Percentiles rank a stretch among this genome's conserved stretches.
Evolutionary conservation across 2,888 invertebrate species (phyloP).

Genomic region (Platypus cylindrus): DNA sequence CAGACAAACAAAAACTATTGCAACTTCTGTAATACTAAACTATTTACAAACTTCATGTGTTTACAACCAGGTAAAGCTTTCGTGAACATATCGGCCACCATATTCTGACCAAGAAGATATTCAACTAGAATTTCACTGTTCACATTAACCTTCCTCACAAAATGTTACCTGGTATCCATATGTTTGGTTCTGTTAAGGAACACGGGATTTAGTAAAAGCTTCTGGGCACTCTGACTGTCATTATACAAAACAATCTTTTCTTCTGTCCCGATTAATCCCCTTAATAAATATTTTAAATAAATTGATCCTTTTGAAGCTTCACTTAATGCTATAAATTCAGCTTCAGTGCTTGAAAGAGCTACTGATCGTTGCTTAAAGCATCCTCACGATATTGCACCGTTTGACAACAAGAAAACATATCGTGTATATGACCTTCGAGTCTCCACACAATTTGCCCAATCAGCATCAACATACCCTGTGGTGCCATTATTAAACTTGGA

Average conservation of each 20-base stretch:
- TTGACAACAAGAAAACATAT: too few species aligned
- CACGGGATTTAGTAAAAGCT: slow-evolving; percentile 12
- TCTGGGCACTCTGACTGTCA: slow-evolving; percentile 15
- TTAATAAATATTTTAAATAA: slow-evolving; percentile 11
- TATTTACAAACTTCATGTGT: slow-evolving; percentile 5
- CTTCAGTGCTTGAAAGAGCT: slow-evolving; percentile 22
- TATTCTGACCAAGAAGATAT: slow-evolving; percentile 11
- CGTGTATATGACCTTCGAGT: too few species aligned
- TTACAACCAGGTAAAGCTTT: too few species aligned
- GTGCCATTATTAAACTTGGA: too few species aligned
- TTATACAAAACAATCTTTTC: slow-evolving; percentile 8
- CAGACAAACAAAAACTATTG: too few species aligned
- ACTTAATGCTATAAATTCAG: slow-evolving; percentile 20
- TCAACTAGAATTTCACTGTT: slow-evolving; percentile 5
- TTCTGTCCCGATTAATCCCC: slow-evolving; percentile 8
- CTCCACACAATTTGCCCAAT: too few species aligned
- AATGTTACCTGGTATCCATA: slow-evolving; percentile 13
- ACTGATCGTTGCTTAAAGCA: slow-evolving; percentile 22
- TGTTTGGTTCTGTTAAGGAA: slow-evolving; percentile 11
- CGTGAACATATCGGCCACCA: slow-evolving; percentile 13
- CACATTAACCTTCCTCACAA: slow-evolving; percentile 11
- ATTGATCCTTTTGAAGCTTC: slow-evolving; percentile 20
- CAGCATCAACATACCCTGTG: too few species aligned
- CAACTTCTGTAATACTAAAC: slow-evolving; percentile 1
- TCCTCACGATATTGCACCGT: too few species aligned